Base-by-base conservation (phyloP, 1,140 invertebrate species). In the Drosophila ohnishii region DNA sequence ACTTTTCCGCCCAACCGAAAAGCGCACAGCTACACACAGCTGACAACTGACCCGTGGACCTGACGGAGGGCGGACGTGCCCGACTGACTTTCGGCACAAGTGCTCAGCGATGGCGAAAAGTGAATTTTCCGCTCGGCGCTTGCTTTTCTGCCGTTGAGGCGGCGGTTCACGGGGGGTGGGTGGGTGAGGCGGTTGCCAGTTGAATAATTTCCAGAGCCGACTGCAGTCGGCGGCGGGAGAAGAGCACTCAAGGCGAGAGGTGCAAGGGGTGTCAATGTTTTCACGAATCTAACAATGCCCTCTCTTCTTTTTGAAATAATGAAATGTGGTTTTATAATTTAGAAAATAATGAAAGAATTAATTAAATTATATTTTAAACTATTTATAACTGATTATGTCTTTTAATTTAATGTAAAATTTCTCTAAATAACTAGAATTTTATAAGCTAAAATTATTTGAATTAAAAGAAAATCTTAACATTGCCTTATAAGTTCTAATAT, bases 51-150 rank as follows among this genome's bases (percentile, higher is more conserved):
- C 71, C 72, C 60, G 48, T 78, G 63, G 63, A 48, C 65, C 53
- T 42, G 39, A 56, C 67, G 72, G 83, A 74, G 71, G 44, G 61
- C 67, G 79, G 83, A 77, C 79, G 84, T 83, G 84, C 79, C 83
- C 83, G 83, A 88, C 84, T 87, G 79, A 87, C 83, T 88, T 88
- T 83, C 76, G 83, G 83, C 83, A 83, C 83, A 87, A 87, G 83
- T 87, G 83, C 83, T 67, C 83, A 87, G 83, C 83, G 83, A 88
- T 87, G 84, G 84, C 83, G 83, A 87, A 87, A 87, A 87, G 83
- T 87, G 83, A 87, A 87, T 87, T 87, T 87, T 87, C 79, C 83
- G 83, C 84, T 82, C 72, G 66, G 62, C 81, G 80, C 80, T 83
- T 70, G 80, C 81, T 73, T 79, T 76, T 76, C 80, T 82, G 50